Evolutionary conservation across 2,797 vertebrate genomes (phyloP), one percentile per base, ranked within the genome.

Genomic region (Sparus aurata): DNA sequence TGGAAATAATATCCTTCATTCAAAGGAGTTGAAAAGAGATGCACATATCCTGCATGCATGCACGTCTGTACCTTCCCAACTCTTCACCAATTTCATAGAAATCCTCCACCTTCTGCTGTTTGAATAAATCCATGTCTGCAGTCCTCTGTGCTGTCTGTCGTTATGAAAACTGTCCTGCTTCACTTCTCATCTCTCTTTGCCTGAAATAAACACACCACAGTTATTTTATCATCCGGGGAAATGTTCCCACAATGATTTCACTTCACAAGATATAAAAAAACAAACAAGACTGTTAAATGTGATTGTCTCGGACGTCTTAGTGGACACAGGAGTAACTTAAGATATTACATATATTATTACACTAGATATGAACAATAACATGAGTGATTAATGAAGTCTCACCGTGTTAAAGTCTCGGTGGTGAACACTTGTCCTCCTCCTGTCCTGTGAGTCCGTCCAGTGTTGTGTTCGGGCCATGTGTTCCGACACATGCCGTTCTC

Each of bases 31-130:
- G 7, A 22, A 46, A 53, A 27, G 5, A 30, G 0, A 22, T 20
- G 12, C 15, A 46, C 49, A 61, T 55, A 22, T 13, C 1, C 12
- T 43, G 8, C 46, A 23, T 47, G 7, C 46, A 23, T 52, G 38
- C 4, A 9, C 7, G 25, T 38, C 27, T 78, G 91, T 93, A 99
- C 98, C 97, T 99, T 87, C 98, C 98, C 77, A 99, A 88, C 83
- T 99, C 98, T 87, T 98, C 97, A 17, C 96, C 96, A 0, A 99
- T 96, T 69, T 98, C 96, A 4, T 99, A 99, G 83, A 96, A 90
- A 0, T 99, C 98, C 83, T 99, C 97, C 84, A 99, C 96, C 83
- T 94, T 97, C 93, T 97, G 96, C 47, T 98, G 98, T 79, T 97
- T 98, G 93, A 99, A 99, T 22, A 90, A 78, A 52, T 96, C 96